Percentiles rank a stretch among this genome's conserved stretches.
phyloP scores from a whole-genome alignment of 2,888 invertebrate species.

The Sarcophaga variegata region DNA sequence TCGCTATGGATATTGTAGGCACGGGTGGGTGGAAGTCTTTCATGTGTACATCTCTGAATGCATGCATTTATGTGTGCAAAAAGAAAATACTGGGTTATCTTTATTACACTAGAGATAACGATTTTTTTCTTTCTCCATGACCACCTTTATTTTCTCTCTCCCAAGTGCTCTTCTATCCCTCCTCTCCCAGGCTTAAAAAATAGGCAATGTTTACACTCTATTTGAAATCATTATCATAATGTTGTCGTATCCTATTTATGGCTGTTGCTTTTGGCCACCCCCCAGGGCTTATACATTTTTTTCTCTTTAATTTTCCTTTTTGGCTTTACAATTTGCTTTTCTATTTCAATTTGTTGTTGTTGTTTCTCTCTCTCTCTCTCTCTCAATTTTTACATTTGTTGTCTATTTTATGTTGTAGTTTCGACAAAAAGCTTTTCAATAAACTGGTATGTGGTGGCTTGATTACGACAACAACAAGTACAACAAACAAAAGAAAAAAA shows the following conservation, averaged over 20 bases:
- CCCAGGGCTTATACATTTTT: constrained; percentile 36
- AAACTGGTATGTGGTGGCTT: constrained; percentile 59
- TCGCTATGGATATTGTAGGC: neutral
- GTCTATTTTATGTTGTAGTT: constrained; percentile 9
- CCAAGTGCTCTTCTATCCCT: constrained; percentile 3
- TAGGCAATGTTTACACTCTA: constrained; percentile 68
- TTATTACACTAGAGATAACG: constrained; percentile 63
- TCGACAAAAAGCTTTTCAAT: constrained; percentile 65
- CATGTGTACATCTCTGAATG: neutral
- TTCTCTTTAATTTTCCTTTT: constrained; percentile 3
- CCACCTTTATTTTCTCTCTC: no score
- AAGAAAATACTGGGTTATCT: constrained; percentile 38
- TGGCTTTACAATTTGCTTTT: neutral
- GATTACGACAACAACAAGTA: constrained; percentile 35
- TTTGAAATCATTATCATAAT: constrained; percentile 69
- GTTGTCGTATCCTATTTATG: constrained; percentile 48
- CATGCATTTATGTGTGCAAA: neutral
- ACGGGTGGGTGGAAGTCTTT: no score
- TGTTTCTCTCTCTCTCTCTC: neutral
- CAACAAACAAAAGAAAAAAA: constrained; percentile 1
- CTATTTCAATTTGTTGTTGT: no score
- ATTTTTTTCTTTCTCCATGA: neutral
- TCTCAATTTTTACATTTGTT: neutral
- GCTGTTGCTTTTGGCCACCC: constrained; percentile 18
- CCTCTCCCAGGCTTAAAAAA: constrained; percentile 5